Percentiles rank a stretch among this genome's conserved stretches.
Evolutionary conservation across 2,888 invertebrate species (phyloP).

Genomic region (Anoplius nigerrimus): DNA sequence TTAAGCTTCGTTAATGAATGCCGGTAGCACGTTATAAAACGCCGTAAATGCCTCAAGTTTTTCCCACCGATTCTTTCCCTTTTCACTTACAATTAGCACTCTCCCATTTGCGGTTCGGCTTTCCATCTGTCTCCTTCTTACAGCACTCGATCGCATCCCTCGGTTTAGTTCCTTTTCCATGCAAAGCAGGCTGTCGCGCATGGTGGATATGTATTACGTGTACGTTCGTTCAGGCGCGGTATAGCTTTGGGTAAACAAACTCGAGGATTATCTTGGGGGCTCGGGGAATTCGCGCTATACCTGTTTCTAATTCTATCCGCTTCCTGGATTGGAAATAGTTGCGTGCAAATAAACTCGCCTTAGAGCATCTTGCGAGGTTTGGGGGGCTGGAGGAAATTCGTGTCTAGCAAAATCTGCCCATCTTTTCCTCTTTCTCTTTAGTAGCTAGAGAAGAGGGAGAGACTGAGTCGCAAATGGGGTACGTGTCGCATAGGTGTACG

Average conservation of each 20-base stretch:
- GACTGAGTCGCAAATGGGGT: constrained; percentile 11
- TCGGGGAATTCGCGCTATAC: constrained; percentile 49
- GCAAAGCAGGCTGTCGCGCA: constrained; percentile 24
- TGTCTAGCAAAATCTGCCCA: constrained; percentile 8
- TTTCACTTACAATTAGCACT: not conserved
- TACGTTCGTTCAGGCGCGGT: constrained; percentile 17
- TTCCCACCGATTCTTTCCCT: not conserved
- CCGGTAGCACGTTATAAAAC: constrained; percentile 35
- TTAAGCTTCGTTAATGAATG: constrained; percentile 45
- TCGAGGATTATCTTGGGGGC: constrained; percentile 53
- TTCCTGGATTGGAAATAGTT: constrained; percentile 41
- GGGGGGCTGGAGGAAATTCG: not conserved
- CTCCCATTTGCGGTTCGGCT: not conserved
- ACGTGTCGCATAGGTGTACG: constrained; percentile 4
- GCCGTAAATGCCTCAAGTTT: constrained; percentile 18
- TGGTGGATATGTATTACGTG: constrained; percentile 14
- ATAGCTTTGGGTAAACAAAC: constrained; percentile 50
- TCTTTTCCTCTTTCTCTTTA: constrained; percentile 2
- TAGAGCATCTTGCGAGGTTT: not conserved
- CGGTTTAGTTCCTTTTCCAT: constrained; percentile 19
- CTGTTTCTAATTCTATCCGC: constrained; percentile 52
- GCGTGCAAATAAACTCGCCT: constrained; percentile 47
- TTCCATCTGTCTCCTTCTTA: not conserved
- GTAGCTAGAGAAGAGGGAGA: not conserved
- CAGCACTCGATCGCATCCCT: constrained; percentile 13